A percentile compares a stretch with the other conserved stretches of the same genome.
phyloP scores from a whole-genome alignment of 2,797 vertebrate species.

The Helicolenus hilgendorfi region DNA sequence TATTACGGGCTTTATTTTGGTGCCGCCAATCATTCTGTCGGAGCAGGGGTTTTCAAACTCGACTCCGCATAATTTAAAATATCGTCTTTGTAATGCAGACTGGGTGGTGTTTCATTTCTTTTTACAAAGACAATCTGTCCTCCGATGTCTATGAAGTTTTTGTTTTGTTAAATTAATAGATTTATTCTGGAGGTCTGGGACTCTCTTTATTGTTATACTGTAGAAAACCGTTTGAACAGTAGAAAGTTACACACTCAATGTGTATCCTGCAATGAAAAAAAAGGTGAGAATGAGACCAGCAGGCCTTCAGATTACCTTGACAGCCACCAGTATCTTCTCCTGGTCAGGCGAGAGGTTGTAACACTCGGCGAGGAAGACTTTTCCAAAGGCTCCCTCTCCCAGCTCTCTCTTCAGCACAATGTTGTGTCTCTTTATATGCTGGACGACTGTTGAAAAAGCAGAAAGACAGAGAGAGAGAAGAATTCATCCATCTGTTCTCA shows the following conservation, averaged over 20 bases:
- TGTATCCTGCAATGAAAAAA: not conserved
- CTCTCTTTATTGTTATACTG: not conserved
- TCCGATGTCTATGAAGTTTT: not conserved
- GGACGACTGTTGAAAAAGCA: constrained; percentile 92
- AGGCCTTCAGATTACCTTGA: constrained; percentile 92
- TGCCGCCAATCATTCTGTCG: not conserved
- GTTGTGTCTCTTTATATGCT: constrained; percentile 98
- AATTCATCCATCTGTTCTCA: not conserved
- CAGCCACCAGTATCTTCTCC: constrained; percentile 98
- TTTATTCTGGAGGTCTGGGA: not conserved
- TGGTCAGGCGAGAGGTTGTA: constrained; percentile 96
- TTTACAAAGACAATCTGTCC: not conserved
- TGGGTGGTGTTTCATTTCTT: constrained; percentile 1
- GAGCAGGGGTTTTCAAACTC: not conserved
- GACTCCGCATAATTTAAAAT: not conserved
- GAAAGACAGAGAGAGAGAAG: not conserved
- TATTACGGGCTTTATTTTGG: constrained; percentile 33
- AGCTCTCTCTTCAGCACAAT: constrained; percentile 98
- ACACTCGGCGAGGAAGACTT: constrained; percentile 98
- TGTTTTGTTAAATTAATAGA: not conserved
- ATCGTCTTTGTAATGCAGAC: not conserved
- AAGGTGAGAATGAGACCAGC: not conserved
- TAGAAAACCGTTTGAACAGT: not conserved
- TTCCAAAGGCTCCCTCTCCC: constrained; percentile 98
- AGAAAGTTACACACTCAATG: not conserved